Percentiles rank a stretch among this genome's conserved stretches.
Conservation (phyloP, 2,888 invertebrate species). For the Unio pictorum region DNA sequence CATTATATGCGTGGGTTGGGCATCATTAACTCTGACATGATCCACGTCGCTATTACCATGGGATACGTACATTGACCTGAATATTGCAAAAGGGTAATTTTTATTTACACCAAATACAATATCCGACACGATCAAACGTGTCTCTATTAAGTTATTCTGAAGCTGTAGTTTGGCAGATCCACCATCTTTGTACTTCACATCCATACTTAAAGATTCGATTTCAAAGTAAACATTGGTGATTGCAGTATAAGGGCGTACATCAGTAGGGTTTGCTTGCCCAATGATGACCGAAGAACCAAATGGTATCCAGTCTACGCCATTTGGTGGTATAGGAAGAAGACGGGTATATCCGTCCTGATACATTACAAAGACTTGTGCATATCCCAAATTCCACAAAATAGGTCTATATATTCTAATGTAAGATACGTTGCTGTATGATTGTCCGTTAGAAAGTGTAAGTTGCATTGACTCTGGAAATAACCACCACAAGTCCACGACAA, state of each 20-base stretch:
- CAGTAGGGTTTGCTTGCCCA: slow-evolving; percentile 3
- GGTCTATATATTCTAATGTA: slow-evolving; percentile 8
- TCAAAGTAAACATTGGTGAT: slow-evolving; percentile 4
- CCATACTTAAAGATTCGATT: slow-evolving; percentile 1
- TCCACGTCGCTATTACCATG: slow-evolving; percentile 52
- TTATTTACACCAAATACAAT: not conserved
- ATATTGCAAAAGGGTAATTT: slow-evolving; percentile 41
- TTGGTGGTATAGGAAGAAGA: slow-evolving; percentile 7
- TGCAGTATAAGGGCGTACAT: slow-evolving; percentile 4
- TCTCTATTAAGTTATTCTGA: not conserved
- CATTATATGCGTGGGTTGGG: slow-evolving; percentile 40
- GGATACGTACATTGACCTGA: slow-evolving; percentile 52
- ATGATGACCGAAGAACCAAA: slow-evolving; percentile 10
- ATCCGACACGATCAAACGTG: not conserved
- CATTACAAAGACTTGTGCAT: slow-evolving; percentile 6
- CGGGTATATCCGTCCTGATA: slow-evolving; percentile 12
- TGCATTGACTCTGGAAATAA: not conserved
- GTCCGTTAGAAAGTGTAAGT: not conserved
- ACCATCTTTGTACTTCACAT: slow-evolving; percentile 5
- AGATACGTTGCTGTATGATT: not conserved
- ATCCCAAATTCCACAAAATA: slow-evolving; percentile 4
- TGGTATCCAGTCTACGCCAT: slow-evolving; percentile 13
- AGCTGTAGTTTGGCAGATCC: slow-evolving; percentile 5
- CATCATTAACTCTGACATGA: slow-evolving; percentile 42
- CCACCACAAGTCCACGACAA: slow-evolving; percentile 12